Conservation (phyloP, 1,140 invertebrate species). For the Zaprionus lachaisei region DNA sequence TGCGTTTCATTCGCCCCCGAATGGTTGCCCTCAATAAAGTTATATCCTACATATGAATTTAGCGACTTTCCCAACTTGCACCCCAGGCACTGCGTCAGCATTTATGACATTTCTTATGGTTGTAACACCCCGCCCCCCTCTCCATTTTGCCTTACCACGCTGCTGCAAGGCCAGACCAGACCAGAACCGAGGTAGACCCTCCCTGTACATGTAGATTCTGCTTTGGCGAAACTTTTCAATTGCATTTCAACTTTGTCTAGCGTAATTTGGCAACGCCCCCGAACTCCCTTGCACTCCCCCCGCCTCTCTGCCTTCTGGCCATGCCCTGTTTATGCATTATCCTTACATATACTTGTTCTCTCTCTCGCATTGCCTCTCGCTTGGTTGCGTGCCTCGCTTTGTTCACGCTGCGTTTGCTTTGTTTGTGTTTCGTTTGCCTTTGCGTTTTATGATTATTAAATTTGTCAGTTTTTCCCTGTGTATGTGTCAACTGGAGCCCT, state of each 20-base stretch:
- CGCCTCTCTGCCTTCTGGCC: slow-evolving; percentile 2
- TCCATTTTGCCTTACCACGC: neutral
- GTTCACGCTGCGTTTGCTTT: slow-evolving; percentile 48
- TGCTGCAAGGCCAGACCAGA: slow-evolving; percentile 1
- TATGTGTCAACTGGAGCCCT: neutral
- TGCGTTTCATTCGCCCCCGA: neutral
- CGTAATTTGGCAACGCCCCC: slow-evolving; percentile 40
- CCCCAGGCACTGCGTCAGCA: slow-evolving; percentile 36
- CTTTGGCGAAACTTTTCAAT: slow-evolving; percentile 67
- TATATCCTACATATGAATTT: slow-evolving; percentile 65
- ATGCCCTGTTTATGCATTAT: slow-evolving; percentile 41
- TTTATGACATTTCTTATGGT: slow-evolving; percentile 68
- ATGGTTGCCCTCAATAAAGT: slow-evolving; percentile 61
- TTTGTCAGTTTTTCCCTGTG: slow-evolving; percentile 29
- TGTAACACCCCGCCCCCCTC: neutral
- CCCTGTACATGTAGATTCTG: slow-evolving; percentile 16
- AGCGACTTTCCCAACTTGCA: slow-evolving; percentile 34
- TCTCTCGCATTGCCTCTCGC: slow-evolving; percentile 17
- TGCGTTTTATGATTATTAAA: slow-evolving; percentile 71
- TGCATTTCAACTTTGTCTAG: slow-evolving; percentile 74
- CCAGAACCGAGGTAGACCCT: neutral
- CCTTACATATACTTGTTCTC: slow-evolving; percentile 35
- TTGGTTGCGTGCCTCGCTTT: slow-evolving; percentile 32
- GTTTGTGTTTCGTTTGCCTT: slow-evolving; percentile 44
- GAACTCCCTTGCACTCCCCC: neutral